These are phyloP conservation scores for Pinna nobilis DNA, from an alignment of 1,140 invertebrate genomes.

Conservation along the genomic window DNA sequence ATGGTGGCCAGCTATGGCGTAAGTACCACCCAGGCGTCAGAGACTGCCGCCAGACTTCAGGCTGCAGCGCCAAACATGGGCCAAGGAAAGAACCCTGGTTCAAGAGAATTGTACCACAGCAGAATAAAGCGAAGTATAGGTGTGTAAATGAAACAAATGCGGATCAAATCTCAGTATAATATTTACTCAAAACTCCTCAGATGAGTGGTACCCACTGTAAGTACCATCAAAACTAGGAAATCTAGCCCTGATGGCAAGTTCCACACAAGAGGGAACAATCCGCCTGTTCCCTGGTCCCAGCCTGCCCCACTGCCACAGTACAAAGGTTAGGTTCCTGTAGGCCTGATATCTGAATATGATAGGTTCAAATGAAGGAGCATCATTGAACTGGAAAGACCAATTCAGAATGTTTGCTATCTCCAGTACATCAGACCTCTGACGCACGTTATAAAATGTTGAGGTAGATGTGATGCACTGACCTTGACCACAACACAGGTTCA, in stretches of 20 bases:
- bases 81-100: too few species aligned
- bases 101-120: too few species aligned
- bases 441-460: background rate
- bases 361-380: background rate
- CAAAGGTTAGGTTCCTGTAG: conserved; percentile 3
- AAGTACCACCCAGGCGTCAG: too few species aligned
- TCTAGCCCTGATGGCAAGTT: background rate
- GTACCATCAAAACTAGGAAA: background rate
- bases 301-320: background rate
- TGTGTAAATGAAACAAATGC: too few species aligned
- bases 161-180: too few species aligned
- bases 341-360: background rate
- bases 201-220: background rate
- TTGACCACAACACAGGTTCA: too few species aligned
- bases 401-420: conserved; percentile 2
- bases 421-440: background rate
- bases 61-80: too few species aligned
- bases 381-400: background rate
- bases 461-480: too few species aligned
- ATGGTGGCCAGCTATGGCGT: too few species aligned
- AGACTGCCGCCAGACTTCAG: too few species aligned
- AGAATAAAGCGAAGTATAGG: too few species aligned
- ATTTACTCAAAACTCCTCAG: too few species aligned
- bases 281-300: background rate
- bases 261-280: background rate